Evolutionary conservation across 2,888 invertebrate genomes (phyloP), one percentile per base, ranked within the genome.

Genomic region (Trilocha varians): DNA sequence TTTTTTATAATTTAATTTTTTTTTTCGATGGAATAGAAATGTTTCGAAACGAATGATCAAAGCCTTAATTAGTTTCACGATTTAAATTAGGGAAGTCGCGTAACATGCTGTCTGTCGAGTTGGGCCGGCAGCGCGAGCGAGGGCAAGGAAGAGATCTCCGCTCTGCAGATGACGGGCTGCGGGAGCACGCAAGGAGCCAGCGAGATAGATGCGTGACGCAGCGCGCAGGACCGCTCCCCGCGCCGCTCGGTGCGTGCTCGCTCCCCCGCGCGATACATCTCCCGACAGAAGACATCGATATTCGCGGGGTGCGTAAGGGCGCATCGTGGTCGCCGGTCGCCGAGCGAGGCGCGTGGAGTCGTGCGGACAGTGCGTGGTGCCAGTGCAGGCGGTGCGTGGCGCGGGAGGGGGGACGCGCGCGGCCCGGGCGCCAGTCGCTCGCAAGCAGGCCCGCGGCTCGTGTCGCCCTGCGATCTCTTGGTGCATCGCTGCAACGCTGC

Each of bases 161-260:
- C 75, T 77, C 74, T 82, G 80, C 82, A 74, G 83, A 77, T 78
- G 74, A 71, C 70, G 62, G 63, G 67, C 59, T 73, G 74, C 76
- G 77, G 70, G 73, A 69, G 68, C 74, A 76, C 78, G 75, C 76
- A 78, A 74, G 78, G 65, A 74, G 63, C 55, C 68, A 67, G 62
- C 70, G 73, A 78, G 80, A 78, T 68, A 75, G 78, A 82, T 83
- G 84, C 84, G 84, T 84, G 79, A 78, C 84, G 83, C 84, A 83
- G 74, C 79, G 84, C 83, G 84, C 84, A 83, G 82, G 79, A 77
- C 57, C 77, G 62, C 64, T 50, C 74, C 69, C 70, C 72, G 57
- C 66, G 51, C 67, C 68, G 61, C 65, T 66, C 70, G 71, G 68
- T 69, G 72, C 64, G 65, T 65, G 62, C 65, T 55, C 50, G 37